Percentiles rank a stretch among this genome's conserved stretches.
These are phyloP conservation scores for Potorous gilbertii DNA, from an alignment of 2,797 vertebrate genomes.

Conservation along the genomic window DNA sequence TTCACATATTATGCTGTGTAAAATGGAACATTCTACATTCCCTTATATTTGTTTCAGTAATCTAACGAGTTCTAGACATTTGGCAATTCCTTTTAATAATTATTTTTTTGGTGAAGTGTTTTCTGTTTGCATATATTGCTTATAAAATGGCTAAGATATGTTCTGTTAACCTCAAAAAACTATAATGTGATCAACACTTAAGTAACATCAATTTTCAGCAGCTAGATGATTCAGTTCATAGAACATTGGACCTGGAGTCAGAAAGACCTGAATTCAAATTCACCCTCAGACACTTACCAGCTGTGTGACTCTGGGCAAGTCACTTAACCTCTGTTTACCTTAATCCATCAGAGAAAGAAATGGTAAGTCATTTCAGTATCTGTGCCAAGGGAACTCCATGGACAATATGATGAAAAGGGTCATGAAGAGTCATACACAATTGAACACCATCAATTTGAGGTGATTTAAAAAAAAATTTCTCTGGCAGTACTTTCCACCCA, in stretches of 20 bases:
- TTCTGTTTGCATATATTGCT: not conserved
- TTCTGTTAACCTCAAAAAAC: not conserved
- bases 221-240: not conserved
- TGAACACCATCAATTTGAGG: not conserved
- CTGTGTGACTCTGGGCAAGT: not conserved
- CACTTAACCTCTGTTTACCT: too few species aligned
- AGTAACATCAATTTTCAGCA: not conserved
- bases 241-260: not conserved
- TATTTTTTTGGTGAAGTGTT: not conserved
- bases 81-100: not conserved
- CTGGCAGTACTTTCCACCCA: not conserved
- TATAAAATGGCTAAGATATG: not conserved
- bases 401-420: not conserved
- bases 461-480: not conserved
- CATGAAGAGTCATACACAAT: not conserved
- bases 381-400: not conserved
- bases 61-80: not conserved
- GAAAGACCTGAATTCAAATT: not conserved
- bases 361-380: too few species aligned
- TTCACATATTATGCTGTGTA: not conserved
- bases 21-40: not conserved
- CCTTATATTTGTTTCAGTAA: too few species aligned
- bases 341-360: too few species aligned
- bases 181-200: not conserved
- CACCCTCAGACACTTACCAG: not conserved